Conservation (phyloP, 2,888 invertebrate species). For the Amblyteles armatorius region DNA sequence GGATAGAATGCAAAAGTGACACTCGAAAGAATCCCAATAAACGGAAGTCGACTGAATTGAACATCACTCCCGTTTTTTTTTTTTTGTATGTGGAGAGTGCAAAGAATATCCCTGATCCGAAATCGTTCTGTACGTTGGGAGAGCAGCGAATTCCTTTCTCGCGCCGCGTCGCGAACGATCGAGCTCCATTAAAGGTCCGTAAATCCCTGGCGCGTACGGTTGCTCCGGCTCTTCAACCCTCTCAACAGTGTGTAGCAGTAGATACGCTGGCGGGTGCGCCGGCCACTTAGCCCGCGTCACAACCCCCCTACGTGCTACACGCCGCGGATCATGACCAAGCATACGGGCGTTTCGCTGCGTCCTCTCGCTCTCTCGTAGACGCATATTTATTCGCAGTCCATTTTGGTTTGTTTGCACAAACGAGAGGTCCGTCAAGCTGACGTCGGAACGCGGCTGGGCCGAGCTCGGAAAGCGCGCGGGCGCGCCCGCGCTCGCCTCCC, state of each 20-base stretch:
- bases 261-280: slow-evolving; percentile 63
- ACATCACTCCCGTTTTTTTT: not conserved
- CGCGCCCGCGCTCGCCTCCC: slow-evolving; percentile 41
- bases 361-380: slow-evolving; percentile 75
- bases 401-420: slow-evolving; percentile 84
- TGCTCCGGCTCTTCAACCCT: slow-evolving; percentile 54
- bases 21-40: not conserved
- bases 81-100: slow-evolving; percentile 3
- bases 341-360: slow-evolving; percentile 82
- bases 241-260: slow-evolving; percentile 49
- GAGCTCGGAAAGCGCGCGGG: slow-evolving; percentile 37
- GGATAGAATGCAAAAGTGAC: not conserved
- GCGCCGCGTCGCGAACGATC: slow-evolving; percentile 62
- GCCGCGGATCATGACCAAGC: slow-evolving; percentile 83
- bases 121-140: slow-evolving; percentile 73
- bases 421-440: slow-evolving; percentile 81
- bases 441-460: slow-evolving; percentile 72
- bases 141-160: slow-evolving; percentile 78
- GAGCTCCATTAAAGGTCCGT: slow-evolving; percentile 80
- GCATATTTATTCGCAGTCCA: slow-evolving; percentile 84
- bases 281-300: slow-evolving; percentile 64
- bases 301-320: slow-evolving; percentile 52
- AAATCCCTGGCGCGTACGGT: slow-evolving; percentile 77
- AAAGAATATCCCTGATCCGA: slow-evolving; percentile 28
- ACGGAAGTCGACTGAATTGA: not conserved